Evolutionary conservation across 2,888 invertebrate genomes (phyloP), one percentile per base, ranked within the genome.

Genomic region (Actias luna): DNA sequence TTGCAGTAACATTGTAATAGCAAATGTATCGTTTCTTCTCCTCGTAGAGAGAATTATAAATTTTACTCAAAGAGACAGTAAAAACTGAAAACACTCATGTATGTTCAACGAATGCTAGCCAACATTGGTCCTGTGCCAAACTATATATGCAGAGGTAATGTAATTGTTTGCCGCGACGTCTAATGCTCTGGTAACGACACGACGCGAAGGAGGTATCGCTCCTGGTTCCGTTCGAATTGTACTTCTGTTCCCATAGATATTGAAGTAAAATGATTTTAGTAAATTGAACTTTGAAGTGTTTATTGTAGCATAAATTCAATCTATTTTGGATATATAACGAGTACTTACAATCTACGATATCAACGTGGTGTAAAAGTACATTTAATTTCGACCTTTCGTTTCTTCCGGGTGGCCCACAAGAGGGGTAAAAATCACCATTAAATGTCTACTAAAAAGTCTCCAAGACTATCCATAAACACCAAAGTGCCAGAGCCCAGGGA

Each of bases 121-220:
- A 74, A 76, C 77, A 78, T 87, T 90, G 89, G 89, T 88, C 67
- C 75, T 65, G 82, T 82, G 91, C 91, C 91, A 91, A 91, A 86
- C 82, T 83, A 81, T 81, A 83, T 83, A 80, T 82, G 84, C 76
- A 72, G 75, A 76, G 77, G 79, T 79, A 80, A 80, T 84, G 84
- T 87, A 86, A 89, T 88, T 87, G 87, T 88, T 88, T 85, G 75
- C 73, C 69, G 68, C 69, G 69, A 75, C 74, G 72, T 79, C 81
- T 85, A 86, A 87, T 87, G 85, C 78, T 77, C 82, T 75, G 69
- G 74, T 83, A 84, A 84, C 82, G 83, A 82, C 76, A 25, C 46
- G 46, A 22, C 25, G 25, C 25, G 46, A 50, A 8, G 70, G 69
- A 76, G 71, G 77, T 77, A 81, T 78, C 77, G 78, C 72, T 66